These are phyloP conservation scores for Pimephales promelas DNA, from an alignment of 2,113 vertebrate genomes.

Conservation along the genomic window DNA sequence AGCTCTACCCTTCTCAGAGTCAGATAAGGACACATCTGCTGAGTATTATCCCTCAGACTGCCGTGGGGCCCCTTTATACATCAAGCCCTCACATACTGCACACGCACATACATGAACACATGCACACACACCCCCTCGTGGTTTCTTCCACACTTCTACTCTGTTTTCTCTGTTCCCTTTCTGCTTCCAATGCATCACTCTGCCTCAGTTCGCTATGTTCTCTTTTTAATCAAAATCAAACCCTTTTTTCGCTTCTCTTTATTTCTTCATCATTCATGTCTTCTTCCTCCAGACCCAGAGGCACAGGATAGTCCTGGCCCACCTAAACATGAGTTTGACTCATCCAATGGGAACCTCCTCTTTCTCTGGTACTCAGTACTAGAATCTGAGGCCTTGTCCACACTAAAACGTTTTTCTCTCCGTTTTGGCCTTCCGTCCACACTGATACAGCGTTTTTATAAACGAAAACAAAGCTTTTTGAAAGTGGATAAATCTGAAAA, in stretches of 20 bases:
- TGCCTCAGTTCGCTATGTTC: not conserved
- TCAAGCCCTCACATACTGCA: constrained; percentile 41
- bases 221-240: not conserved
- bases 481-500: too few species aligned
- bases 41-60: constrained; percentile 54
- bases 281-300: not conserved
- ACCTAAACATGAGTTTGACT: not conserved
- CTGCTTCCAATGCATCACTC: not conserved
- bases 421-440: too few species aligned
- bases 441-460: too few species aligned
- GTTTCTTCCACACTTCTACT: not conserved
- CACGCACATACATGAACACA: constrained; percentile 7
- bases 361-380: not conserved
- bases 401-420: too few species aligned
- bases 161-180: not conserved
- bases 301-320: not conserved
- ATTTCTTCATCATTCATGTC: not conserved
- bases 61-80: constrained; percentile 48
- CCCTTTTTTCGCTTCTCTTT: not conserved
- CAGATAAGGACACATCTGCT: constrained; percentile 56
- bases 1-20: constrained; percentile 42
- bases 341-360: not conserved
- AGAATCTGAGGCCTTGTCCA: too few species aligned
- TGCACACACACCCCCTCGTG: not conserved
- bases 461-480: too few species aligned